These are phyloP conservation scores for Sarcophaga rosellei DNA, from an alignment of 2,888 invertebrate species.

Conservation along the genomic window DNA sequence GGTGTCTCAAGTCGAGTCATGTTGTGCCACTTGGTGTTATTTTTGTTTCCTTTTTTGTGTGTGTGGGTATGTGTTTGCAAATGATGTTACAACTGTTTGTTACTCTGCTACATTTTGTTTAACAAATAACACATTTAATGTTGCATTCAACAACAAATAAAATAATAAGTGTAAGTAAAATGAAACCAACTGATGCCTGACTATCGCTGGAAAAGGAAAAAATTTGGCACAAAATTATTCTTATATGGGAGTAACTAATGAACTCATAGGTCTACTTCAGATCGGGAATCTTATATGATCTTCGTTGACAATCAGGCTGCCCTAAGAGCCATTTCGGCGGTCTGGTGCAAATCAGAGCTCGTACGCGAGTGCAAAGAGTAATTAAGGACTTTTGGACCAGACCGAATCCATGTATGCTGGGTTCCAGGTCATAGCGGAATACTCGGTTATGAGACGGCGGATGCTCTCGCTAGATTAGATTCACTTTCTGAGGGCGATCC, in stretches of 20 bases:
- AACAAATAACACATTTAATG: constrained; percentile 59
- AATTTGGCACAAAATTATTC: neutral
- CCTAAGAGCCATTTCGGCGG: too few species aligned
- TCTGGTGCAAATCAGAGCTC: too few species aligned
- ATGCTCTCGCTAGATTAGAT: too few species aligned
- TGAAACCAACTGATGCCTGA: constrained; percentile 28
- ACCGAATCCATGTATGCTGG: too few species aligned
- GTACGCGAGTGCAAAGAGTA: too few species aligned
- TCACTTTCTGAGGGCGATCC: too few species aligned
- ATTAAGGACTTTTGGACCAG: too few species aligned
- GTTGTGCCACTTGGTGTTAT: constrained; percentile 26
- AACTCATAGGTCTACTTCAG: too few species aligned
- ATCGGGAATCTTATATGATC: too few species aligned
- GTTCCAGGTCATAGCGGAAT: too few species aligned
- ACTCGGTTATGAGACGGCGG: too few species aligned
- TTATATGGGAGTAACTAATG: neutral
- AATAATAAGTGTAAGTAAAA: neutral
- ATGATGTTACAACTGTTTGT: constrained; percentile 61
- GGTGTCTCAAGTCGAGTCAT: constrained; percentile 51
- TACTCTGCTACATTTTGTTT: constrained; percentile 59
- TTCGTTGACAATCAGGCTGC: too few species aligned
- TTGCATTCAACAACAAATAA: neutral
- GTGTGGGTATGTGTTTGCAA: neutral
- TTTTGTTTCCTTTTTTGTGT: neutral
- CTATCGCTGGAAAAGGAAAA: neutral